Percentiles rank a stretch among this genome's conserved stretches.
Conservation (phyloP, 2,113 vertebrate species). For the Saguinus imperator region DNA sequence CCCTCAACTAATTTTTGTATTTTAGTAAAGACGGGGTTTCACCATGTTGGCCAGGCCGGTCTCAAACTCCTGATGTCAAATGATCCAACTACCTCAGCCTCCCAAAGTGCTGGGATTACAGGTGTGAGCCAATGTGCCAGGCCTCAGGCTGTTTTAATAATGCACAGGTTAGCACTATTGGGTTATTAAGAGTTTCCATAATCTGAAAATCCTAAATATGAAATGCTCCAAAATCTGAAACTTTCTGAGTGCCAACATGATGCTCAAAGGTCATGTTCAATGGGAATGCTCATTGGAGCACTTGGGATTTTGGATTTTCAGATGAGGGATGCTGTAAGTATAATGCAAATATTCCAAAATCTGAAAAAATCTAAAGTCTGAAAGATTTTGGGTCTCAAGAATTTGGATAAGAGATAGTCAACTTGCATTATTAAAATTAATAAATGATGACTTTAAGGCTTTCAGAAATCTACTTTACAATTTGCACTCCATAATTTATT, state of each 20-base stretch:
- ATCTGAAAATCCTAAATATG: not conserved
- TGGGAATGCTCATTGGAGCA: not conserved
- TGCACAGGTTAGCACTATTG: not conserved
- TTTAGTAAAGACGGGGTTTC: no score
- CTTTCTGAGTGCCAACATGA: not conserved
- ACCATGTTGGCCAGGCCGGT: not conserved
- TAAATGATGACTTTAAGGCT: not conserved
- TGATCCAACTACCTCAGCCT: not conserved
- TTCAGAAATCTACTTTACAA: not conserved
- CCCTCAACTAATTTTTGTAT: no score
- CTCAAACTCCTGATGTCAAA: not conserved
- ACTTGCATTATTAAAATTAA: not conserved
- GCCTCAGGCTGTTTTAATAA: not conserved
- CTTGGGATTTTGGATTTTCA: not conserved
- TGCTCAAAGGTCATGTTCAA: not conserved
- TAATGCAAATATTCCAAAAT: not conserved
- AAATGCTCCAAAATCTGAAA: not conserved
- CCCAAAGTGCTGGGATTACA: not conserved
- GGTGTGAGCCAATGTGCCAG: no score
- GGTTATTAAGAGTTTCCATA: not conserved
- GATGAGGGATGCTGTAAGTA: not conserved
- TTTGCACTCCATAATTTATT: not conserved
- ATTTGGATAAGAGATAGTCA: not conserved
- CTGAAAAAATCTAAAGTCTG: not conserved
- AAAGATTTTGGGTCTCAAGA: not conserved